Percentiles rank a stretch among this genome's conserved stretches.
These are phyloP conservation scores for Agelastica alni DNA, from an alignment of 2,888 invertebrate species.

Conservation along the genomic window DNA sequence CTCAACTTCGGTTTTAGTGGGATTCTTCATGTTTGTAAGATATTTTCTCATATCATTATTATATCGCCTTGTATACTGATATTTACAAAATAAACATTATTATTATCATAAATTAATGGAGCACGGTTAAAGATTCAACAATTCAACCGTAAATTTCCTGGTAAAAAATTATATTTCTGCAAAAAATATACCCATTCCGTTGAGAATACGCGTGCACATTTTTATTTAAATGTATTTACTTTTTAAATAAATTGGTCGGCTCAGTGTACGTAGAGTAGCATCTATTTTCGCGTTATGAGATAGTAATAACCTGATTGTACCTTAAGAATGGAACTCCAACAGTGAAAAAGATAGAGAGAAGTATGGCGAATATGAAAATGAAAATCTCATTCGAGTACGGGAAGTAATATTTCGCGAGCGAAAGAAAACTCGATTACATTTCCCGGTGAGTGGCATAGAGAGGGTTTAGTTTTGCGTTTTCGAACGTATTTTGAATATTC, in stretches of 20 bases:
- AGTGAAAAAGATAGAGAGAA: constrained; percentile 6
- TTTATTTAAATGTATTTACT: constrained; percentile 3
- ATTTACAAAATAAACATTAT: too few relatives aligned
- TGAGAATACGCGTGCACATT: neutral
- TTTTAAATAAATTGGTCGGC: neutral
- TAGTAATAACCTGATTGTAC: constrained; percentile 16
- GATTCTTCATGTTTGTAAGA: too few relatives aligned
- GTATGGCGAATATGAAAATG: constrained; percentile 11
- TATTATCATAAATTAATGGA: too few relatives aligned
- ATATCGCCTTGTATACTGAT: too few relatives aligned
- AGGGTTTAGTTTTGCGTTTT: constrained; percentile 19
- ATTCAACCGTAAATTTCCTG: too few relatives aligned
- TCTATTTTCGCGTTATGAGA: neutral
- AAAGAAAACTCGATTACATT: constrained; percentile 15
- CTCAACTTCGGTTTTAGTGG: too few relatives aligned
- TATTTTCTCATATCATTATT: too few relatives aligned
- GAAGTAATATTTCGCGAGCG: constrained; percentile 17
- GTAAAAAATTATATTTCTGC: too few relatives aligned
- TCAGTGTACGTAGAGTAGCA: neutral
- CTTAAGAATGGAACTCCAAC: constrained; percentile 13
- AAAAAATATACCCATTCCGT: too few relatives aligned
- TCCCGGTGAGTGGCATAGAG: constrained; percentile 6
- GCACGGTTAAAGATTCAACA: too few relatives aligned
- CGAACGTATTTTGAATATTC: constrained; percentile 16
- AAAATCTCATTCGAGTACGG: constrained; percentile 10